A percentile compares a stretch with the other conserved stretches of the same genome.
These are phyloP conservation scores for Tarsius wallacei DNA, from an alignment of 2,797 vertebrate genomes.

Conservation along the genomic window DNA sequence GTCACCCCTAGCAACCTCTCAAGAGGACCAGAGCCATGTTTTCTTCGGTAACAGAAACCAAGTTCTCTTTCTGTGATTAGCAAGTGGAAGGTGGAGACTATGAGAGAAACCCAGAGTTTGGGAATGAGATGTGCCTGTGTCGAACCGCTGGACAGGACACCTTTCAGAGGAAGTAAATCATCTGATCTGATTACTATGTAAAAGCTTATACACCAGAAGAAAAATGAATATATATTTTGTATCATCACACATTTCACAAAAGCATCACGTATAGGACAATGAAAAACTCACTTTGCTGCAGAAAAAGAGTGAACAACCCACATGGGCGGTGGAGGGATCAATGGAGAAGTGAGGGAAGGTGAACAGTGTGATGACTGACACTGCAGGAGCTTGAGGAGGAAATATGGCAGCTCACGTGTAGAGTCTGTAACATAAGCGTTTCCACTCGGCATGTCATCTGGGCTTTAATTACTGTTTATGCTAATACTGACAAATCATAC, in stretches of 20 bases:
- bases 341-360: neutral
- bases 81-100: fast-evolving
- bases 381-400: neutral
- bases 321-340: too few species aligned
- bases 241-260: neutral
- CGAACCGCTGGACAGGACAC: neutral
- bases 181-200: too few species aligned
- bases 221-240: neutral
- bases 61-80: fast-evolving
- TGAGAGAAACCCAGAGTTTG: too few species aligned
- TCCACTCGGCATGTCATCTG: fast-evolving
- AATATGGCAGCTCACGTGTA: fast-evolving
- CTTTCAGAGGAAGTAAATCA: neutral
- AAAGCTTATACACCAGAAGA: neutral
- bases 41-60: neutral
- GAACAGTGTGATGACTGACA: too few species aligned
- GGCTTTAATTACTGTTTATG: neutral
- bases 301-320: neutral
- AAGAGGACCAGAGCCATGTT: too few species aligned
- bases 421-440: fast-evolving
- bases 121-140: neutral
- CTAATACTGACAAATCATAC: neutral
- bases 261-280: fast-evolving
- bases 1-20: too few species aligned
- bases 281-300: neutral